Percentiles rank a stretch among this genome's conserved stretches.
phyloP scores from a whole-genome alignment of 2,888 invertebrate genomes.

The Diadromus collaris region DNA sequence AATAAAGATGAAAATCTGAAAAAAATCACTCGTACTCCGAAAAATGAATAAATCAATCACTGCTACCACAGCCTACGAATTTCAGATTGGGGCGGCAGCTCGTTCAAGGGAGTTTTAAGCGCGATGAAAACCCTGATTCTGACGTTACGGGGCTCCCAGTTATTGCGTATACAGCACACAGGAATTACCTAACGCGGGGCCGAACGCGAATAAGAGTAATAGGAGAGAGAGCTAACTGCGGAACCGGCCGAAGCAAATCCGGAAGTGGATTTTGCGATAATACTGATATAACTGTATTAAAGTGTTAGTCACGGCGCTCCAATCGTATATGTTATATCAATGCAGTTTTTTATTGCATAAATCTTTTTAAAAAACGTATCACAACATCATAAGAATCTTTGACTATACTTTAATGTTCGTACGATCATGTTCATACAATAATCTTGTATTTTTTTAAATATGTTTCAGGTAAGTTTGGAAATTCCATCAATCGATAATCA shows the following conservation, averaged over 20 bases:
- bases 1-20: no score
- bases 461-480: constrained; percentile 55
- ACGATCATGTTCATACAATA: constrained; percentile 40
- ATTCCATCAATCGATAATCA: neutral
- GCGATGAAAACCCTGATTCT: constrained; percentile 67
- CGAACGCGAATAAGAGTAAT: constrained; percentile 49
- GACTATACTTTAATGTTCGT: constrained; percentile 14
- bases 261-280: constrained; percentile 73
- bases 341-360: neutral
- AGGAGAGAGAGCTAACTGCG: constrained; percentile 28
- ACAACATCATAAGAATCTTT: neutral
- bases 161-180: constrained; percentile 10
- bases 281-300: constrained; percentile 69
- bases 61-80: constrained; percentile 8
- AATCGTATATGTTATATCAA: constrained; percentile 13
- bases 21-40: no score
- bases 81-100: constrained; percentile 69
- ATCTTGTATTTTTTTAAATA: constrained; percentile 35
- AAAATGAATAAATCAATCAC: constrained; percentile 13
- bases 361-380: neutral
- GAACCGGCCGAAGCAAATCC: constrained; percentile 54
- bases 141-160: constrained; percentile 46
- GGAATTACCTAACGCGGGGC: constrained; percentile 18
- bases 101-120: constrained; percentile 72
- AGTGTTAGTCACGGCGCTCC: constrained; percentile 62